Percentiles rank a stretch among this genome's conserved stretches.
Conservation (phyloP, 2,797 vertebrate genomes). For the Phoebastria nigripes region DNA sequence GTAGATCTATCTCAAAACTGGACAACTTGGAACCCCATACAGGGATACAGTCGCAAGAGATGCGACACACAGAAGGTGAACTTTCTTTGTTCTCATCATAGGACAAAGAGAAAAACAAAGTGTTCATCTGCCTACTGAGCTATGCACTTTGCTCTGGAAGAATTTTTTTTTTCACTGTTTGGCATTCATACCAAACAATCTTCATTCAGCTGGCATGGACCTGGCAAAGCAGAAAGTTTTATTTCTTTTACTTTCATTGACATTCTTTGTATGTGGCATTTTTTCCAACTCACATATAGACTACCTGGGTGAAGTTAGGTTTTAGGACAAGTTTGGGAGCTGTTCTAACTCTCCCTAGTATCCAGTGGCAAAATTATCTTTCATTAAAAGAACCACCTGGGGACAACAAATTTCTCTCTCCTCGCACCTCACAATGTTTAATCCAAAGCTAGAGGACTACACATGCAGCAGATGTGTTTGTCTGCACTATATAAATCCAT, state of each 20-base stretch:
- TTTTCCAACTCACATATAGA: not conserved
- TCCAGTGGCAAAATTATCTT: not conserved
- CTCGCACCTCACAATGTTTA: not conserved
- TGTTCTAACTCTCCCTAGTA: not conserved
- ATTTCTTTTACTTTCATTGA: not conserved
- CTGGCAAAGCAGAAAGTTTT: not conserved
- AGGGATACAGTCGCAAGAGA: not conserved
- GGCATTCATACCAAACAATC: not conserved
- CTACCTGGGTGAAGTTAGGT: not conserved
- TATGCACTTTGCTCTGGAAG: not conserved
- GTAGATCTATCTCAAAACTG: not conserved
- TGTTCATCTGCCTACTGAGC: not conserved
- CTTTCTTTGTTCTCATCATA: not conserved
- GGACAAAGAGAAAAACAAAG: not conserved
- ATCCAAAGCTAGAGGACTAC: constrained; percentile 17
- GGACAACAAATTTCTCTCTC: not conserved
- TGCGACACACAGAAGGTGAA: not conserved
- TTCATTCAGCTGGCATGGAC: not conserved
- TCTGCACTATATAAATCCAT: constrained; percentile 59
- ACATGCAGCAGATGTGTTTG: constrained; percentile 56
- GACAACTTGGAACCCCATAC: not conserved
- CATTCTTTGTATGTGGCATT: not conserved
- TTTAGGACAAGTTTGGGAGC: not conserved
- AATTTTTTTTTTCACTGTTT: not conserved
- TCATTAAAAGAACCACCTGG: not conserved